These are phyloP conservation scores for Penaeus chinensis DNA, from an alignment of 1,140 invertebrate species.

Conservation along the genomic window DNA sequence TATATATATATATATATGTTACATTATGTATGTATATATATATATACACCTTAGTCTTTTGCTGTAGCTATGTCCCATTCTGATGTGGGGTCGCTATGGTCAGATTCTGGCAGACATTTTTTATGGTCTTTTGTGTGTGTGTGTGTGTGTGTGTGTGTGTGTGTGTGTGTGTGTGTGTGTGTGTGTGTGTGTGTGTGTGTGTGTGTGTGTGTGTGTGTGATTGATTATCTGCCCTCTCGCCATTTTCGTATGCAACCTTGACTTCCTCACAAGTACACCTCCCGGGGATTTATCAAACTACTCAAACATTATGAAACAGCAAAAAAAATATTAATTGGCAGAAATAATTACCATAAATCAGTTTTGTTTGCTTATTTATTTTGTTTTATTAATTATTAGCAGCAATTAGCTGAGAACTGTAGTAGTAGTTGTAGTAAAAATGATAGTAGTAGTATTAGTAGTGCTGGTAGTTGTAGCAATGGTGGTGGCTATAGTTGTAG, in stretches of 20 bases:
- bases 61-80: too few species aligned
- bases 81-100: too few species aligned
- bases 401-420: neutral
- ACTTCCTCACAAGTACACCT: neutral
- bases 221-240: neutral
- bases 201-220: slow-evolving; percentile 7
- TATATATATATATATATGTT: too few species aligned
- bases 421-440: neutral
- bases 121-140: too few species aligned
- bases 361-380: too few species aligned
- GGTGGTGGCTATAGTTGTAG: neutral
- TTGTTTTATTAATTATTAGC: too few species aligned
- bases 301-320: too few species aligned
- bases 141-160: neutral
- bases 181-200: slow-evolving; percentile 29
- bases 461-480: neutral
- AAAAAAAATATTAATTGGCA: too few species aligned
- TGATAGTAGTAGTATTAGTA: neutral
- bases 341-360: neutral
- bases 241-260: neutral
- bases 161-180: slow-evolving; percentile 30
- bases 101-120: too few species aligned
- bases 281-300: neutral
- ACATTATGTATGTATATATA: too few species aligned
- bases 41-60: too few species aligned